Evolutionary conservation across 2,797 vertebrate genomes (phyloP).

Genomic region (Manis javanica): DNA sequence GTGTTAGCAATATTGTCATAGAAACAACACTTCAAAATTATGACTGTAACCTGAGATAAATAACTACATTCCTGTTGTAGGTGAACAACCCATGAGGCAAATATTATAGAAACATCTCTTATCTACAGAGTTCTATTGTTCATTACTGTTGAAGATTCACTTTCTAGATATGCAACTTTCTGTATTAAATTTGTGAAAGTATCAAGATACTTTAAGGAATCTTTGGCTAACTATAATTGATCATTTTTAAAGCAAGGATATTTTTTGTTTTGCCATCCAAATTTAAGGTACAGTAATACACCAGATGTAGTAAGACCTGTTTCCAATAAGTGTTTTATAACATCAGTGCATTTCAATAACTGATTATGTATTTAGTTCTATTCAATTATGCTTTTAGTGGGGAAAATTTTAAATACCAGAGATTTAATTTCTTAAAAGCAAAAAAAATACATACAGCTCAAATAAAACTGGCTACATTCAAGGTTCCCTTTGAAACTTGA

Average conservation of each 20-base stretch:
- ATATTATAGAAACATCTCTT: not conserved
- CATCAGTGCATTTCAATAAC: conserved; percentile 26
- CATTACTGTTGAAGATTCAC: not conserved
- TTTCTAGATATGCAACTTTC: not conserved
- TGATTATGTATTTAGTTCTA: conserved; percentile 17
- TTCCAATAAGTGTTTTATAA: conserved; percentile 21
- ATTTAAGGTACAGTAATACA: conserved; percentile 37
- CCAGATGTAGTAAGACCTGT: not conserved
- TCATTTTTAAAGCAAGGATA: conserved; percentile 73
- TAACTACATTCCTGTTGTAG: not conserved
- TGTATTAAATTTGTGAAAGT: conserved; percentile 71
- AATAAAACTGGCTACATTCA: conserved; percentile 62
- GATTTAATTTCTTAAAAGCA: conserved; percentile 55
- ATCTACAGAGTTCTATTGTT: not conserved
- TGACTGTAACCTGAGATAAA: conserved; percentile 20
- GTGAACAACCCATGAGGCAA: not conserved
- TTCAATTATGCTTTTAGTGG: conserved; percentile 51
- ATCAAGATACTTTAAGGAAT: conserved; percentile 76
- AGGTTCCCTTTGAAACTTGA: conserved; percentile 57
- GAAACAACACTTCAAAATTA: conserved; percentile 42
- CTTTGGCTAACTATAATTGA: conserved; percentile 81
- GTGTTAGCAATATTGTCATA: conserved; percentile 11
- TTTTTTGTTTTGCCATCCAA: conserved; percentile 67
- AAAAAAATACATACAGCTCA: conserved; percentile 52
- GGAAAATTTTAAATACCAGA: conserved; percentile 37